Evolutionary conservation across 2,113 vertebrate species (phyloP), one percentile per base, ranked within the genome.

Genomic region (Rhabdomys dilectus): DNA sequence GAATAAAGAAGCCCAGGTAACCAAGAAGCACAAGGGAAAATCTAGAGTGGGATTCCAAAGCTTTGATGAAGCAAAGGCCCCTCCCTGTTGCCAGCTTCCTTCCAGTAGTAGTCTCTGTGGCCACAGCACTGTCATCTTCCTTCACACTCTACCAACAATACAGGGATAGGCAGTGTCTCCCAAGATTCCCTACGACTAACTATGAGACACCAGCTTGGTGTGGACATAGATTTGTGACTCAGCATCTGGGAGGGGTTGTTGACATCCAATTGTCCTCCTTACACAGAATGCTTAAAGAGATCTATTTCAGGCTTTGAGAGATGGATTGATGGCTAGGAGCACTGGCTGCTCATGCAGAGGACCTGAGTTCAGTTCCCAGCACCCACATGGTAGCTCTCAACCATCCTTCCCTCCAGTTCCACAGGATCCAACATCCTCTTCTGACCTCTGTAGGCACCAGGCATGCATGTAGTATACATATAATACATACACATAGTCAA

Each of bases 231-330:
- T 87, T 80, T 77, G 45, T 66, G 45, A 39, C 24, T 86, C 34
- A 64, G 48, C 62, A 68, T 96, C 78, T 94, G 73, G 72, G 68
- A 75, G 78, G 66, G 31, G 70, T 91, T 62, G 29, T 90, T 95
- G 77, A 89, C 3, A 73, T 58, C 45, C 88, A 81, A 81, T 80
- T 94, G 42, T 94, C 81, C 56, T 94, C 76, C 48, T 85, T 22
- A 92, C 58, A 93, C 48, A 64, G 15, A 82, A 53, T 85, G 80
- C 70, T 95, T 96, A 39, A 78, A 96, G 96, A 93, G 45, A 78
- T 39, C 62, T 80, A 45, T 85, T 42, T 64, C 82, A 45, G 24
- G 58, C 15, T 26, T 64, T 15, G 8, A 31, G 58, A 45, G 58
- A 85, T 31, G 24, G 42, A 10, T 9, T 13, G 4, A 7, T 45